These are phyloP conservation scores for Drosophila mettleri DNA, from an alignment of 2,888 invertebrate genomes.

Conservation along the genomic window DNA sequence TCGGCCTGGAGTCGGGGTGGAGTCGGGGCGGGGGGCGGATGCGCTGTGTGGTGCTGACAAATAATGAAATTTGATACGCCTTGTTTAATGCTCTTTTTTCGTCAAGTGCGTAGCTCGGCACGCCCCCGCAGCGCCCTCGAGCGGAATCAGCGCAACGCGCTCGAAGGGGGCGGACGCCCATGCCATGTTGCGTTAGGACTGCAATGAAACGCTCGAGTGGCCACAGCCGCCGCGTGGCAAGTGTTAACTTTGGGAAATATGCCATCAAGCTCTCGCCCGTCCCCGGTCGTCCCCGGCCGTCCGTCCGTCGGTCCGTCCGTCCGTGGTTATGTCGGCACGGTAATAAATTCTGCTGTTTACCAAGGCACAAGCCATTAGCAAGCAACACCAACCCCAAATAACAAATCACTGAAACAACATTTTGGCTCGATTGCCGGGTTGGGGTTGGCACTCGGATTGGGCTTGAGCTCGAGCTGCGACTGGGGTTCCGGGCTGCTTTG, in stretches of 20 bases:
- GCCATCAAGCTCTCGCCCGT: conserved; percentile 35
- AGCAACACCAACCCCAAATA: conserved; percentile 80
- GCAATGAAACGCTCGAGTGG: conserved; percentile 80
- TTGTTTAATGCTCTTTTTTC: conserved; percentile 85
- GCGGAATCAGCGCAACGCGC: conserved; percentile 21
- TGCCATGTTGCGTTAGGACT: conserved; percentile 51
- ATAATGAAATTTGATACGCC: conserved; percentile 86
- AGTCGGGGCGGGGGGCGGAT: not conserved
- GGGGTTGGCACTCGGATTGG: conserved; percentile 12
- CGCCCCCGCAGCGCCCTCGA: conserved; percentile 10
- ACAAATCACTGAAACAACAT: conserved; percentile 82
- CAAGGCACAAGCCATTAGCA: conserved; percentile 82
- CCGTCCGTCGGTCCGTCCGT: too few relatives aligned
- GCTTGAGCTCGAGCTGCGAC: not conserved
- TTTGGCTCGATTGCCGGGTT: conserved; percentile 29
- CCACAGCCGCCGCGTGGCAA: conserved; percentile 80
- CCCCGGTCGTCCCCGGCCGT: too few relatives aligned
- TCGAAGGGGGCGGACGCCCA: not conserved
- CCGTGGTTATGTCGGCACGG: conserved; percentile 30
- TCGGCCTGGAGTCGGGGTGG: not conserved
- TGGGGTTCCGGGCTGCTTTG: conserved; percentile 36
- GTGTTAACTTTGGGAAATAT: conserved; percentile 76
- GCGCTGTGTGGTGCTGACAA: conserved; percentile 50
- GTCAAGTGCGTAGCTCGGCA: conserved; percentile 53
- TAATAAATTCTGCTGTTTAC: conserved; percentile 82